Percentiles rank a stretch among this genome's conserved stretches.
phyloP scores from a whole-genome alignment of 2,888 invertebrate species.

The Pheosia gnoma region DNA sequence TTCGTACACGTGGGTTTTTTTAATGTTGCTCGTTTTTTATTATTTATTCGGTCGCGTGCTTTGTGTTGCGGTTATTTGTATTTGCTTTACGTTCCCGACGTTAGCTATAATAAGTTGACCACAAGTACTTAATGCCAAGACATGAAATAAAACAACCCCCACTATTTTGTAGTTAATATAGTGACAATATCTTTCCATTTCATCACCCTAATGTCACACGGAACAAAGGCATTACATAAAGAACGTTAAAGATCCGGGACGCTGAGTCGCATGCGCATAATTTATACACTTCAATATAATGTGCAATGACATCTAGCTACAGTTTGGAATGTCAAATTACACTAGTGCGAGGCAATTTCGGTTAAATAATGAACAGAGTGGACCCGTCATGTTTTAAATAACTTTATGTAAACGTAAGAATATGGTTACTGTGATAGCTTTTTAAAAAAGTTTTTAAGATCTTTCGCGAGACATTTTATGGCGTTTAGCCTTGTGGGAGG shows the following conservation, averaged over 20 bases:
- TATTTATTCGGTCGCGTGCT: too few relatives aligned
- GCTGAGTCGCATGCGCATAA: constrained; percentile 28
- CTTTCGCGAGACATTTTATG: too few relatives aligned
- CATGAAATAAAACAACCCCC: too few relatives aligned
- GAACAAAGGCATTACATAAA: constrained; percentile 33
- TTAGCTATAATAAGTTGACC: too few relatives aligned
- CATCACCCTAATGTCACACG: constrained; percentile 12
- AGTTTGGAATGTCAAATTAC: constrained; percentile 30
- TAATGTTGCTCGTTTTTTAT: too few relatives aligned
- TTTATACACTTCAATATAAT: constrained; percentile 31
- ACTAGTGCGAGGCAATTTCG: constrained; percentile 10
- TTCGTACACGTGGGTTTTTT: too few relatives aligned
- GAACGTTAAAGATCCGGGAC: constrained; percentile 31
- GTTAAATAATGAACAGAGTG: neutral
- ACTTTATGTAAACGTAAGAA: neutral
- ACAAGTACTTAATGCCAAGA: too few relatives aligned
- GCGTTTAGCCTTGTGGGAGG: too few relatives aligned
- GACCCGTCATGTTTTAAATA: neutral
- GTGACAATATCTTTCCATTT: neutral
- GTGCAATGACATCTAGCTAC: constrained; percentile 17
- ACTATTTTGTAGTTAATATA: neutral
- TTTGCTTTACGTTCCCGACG: too few relatives aligned
- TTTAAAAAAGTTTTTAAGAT: too few relatives aligned
- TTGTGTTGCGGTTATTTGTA: too few relatives aligned
- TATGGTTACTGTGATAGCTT: neutral